phyloP scores from a whole-genome alignment of 2,888 invertebrate species.

The Drosophila paucipuncta region DNA sequence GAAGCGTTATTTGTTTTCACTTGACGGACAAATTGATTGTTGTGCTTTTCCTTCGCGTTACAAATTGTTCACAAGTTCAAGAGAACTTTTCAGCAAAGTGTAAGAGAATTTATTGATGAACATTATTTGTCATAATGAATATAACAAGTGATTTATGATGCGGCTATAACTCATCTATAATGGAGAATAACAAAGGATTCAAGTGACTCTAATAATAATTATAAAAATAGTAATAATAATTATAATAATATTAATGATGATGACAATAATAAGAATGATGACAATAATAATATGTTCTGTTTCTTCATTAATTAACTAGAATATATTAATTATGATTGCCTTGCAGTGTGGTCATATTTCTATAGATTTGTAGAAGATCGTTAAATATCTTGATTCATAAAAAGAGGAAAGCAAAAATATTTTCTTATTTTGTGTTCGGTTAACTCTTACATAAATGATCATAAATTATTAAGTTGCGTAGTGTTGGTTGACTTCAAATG shows the following conservation, averaged over 20 bases:
- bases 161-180: background rate
- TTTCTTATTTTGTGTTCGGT: no score
- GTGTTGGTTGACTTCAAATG: no score
- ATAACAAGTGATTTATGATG: background rate
- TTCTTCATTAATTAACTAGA: background rate
- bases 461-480: no score
- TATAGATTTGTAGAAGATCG: no score
- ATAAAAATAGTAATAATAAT: background rate
- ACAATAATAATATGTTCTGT: background rate
- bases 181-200: no score
- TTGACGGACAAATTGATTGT: conserved; percentile 53
- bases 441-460: no score
- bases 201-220: background rate
- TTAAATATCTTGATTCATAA: no score
- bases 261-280: fast-evolving
- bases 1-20: conserved; percentile 30
- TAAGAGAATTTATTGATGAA: background rate
- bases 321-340: no score
- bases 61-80: background rate
- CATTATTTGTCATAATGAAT: background rate
- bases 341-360: no score
- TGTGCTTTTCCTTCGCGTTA: conserved; percentile 7
- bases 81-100: background rate
- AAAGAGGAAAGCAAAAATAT: no score
- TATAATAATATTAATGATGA: background rate